Evolutionary conservation across 1,140 invertebrate species (phyloP), one percentile per base, ranked within the genome.

Genomic region (Cyclargus thomasi): DNA sequence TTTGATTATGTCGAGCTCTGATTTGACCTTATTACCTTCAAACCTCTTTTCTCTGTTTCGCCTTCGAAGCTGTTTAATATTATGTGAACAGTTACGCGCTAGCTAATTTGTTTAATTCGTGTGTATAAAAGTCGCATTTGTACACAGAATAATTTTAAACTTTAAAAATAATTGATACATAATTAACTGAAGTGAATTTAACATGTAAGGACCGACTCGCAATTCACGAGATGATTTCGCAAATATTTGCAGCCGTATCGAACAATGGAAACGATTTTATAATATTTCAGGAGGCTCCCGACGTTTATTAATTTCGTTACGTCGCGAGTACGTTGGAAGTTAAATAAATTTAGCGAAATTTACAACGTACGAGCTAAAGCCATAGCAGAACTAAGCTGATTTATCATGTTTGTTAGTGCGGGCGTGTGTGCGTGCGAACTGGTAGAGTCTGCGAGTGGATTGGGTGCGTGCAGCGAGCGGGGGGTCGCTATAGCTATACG

Each of bases 401-500:
- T 72, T 74, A 71, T 69, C 69, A 67, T 77, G 72, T 77, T 69
- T 68, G 72, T 76, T 68, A 74, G 66, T 71, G 68, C 68, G 71
- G 70, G 65, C 70, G 67, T 72, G 72, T 74, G 71, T 76, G 71
- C 70, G 70, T 72, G 73, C 76, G 77, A 77, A 79, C 78, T 83
- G 79, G 77, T 81, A 75, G 80, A 79, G 78, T 80, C 74, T 77
- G 76, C 78, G 75, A 76, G 74, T 79, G 75, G 73, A 76, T 80
- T 74, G 80, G 80, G 74, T 88, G 83, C 80, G 83, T 87, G 81
- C 78, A 81, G 39, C 39, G 39, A 47, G 39, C 39, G 39, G 39
- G 39, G 39, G 39, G 39, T 73, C 70, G 77, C 81, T 70, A 70
- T 80, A 82, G 81, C 77, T 86, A 86, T 86, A 88, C 83, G 81